phyloP scores from a whole-genome alignment of 2,113 vertebrate genomes.

The Pteropus alecto region DNA sequence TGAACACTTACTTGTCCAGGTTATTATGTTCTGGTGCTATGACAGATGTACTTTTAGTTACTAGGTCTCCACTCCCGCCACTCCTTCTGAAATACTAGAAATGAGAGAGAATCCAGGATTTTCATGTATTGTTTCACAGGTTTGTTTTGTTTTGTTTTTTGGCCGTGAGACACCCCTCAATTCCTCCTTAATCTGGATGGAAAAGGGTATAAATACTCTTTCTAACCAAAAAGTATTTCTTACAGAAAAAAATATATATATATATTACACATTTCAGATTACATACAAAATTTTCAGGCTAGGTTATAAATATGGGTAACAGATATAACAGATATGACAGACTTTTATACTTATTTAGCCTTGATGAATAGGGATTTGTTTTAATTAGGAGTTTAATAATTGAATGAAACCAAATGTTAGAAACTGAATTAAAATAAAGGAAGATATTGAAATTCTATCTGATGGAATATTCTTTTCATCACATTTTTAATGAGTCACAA shows the following conservation, averaged over 20 bases:
- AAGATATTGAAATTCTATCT: not conserved
- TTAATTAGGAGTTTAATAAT: not conserved
- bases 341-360: not conserved
- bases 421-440: not conserved
- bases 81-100: not conserved
- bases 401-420: not conserved
- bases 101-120: not conserved
- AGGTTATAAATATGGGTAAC: not conserved
- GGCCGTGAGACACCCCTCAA: not conserved
- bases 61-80: too few relatives aligned
- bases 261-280: not conserved
- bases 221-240: not conserved
- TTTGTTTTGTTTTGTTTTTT: not conserved
- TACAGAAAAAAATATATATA: not conserved
- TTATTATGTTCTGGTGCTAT: not conserved
- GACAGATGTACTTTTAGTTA: not conserved
- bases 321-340: not conserved
- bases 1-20: not conserved
- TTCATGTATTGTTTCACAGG: not conserved
- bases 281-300: not conserved
- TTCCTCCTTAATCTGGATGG: not conserved
- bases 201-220: not conserved
- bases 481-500: not conserved
- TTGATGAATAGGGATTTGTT: not conserved
- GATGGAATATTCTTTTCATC: not conserved